phyloP scores from a whole-genome alignment of 2,888 invertebrate genomes.

The Patella pellucida region DNA sequence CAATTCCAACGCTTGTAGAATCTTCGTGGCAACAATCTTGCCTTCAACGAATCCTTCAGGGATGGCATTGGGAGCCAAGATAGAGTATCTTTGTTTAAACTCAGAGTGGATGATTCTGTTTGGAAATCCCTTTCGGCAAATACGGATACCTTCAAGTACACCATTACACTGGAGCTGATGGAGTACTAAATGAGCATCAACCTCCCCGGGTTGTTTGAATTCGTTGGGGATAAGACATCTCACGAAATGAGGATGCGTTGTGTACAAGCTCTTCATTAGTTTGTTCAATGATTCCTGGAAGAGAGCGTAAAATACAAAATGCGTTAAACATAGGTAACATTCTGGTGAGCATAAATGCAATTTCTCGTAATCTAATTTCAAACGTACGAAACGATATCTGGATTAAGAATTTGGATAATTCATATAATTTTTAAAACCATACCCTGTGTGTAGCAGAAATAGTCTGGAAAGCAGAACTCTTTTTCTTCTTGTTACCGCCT shows the following conservation, averaged over 20 bases:
- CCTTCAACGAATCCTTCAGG: conserved; percentile 74
- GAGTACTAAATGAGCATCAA: conserved; percentile 98
- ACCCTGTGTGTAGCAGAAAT: conserved; percentile 98
- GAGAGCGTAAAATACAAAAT: background rate
- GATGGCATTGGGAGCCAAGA: conserved; percentile 92
- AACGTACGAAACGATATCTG: too few relatives aligned
- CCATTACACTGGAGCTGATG: conserved; percentile 99
- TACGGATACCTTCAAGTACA: conserved; percentile 99
- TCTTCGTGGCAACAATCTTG: conserved; percentile 78
- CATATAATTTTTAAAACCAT: conserved; percentile 21
- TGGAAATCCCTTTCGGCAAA: conserved; percentile 98
- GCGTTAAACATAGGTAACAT: background rate
- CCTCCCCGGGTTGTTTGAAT: conserved; percentile 73
- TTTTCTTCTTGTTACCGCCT: conserved; percentile 85
- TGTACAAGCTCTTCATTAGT: conserved; percentile 77
- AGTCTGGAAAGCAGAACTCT: conserved; percentile 97
- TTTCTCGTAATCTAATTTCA: background rate
- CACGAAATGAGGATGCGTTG: conserved; percentile 70
- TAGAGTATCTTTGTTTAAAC: conserved; percentile 98
- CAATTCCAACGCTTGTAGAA: conserved; percentile 77
- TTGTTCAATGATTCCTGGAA: conserved; percentile 80
- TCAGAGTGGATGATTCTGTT: conserved; percentile 99
- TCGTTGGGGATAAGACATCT: conserved; percentile 99
- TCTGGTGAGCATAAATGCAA: background rate
- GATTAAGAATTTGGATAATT: too few relatives aligned